Evolutionary conservation across 2,113 vertebrate species (phyloP).

Genomic region (Azemiops feae): DNA sequence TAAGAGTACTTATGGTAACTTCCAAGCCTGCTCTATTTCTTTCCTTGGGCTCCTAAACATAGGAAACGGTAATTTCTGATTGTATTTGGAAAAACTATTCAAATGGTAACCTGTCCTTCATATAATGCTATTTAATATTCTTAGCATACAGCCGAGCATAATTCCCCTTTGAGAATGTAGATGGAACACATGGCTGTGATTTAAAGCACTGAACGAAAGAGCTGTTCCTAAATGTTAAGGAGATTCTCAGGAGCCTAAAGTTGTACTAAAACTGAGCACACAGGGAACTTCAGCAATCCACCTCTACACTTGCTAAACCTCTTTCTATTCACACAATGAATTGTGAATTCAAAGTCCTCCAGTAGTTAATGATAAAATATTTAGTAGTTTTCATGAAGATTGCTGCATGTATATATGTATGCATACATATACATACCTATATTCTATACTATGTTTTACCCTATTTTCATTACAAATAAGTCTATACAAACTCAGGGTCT

Average conservation of each 20-base stretch:
- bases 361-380: neutral
- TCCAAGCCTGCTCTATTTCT: neutral
- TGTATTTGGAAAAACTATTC: neutral
- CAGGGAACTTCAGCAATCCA: neutral
- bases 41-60: neutral
- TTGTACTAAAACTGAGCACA: neutral
- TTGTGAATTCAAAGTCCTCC: neutral
- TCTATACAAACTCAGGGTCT: neutral
- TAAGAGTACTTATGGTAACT: neutral
- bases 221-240: neutral
- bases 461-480: neutral
- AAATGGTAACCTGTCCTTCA: neutral
- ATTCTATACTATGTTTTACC: neutral
- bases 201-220: neutral
- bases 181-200: neutral
- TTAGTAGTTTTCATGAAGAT: neutral
- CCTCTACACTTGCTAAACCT: neutral
- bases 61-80: neutral
- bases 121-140: neutral
- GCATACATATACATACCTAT: neutral
- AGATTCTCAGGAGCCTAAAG: neutral
- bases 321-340: neutral
- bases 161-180: neutral
- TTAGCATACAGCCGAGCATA: neutral
- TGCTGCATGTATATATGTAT: neutral